Conservation (phyloP, 2,797 vertebrate species). For the Gymnodraco acuticeps region DNA sequence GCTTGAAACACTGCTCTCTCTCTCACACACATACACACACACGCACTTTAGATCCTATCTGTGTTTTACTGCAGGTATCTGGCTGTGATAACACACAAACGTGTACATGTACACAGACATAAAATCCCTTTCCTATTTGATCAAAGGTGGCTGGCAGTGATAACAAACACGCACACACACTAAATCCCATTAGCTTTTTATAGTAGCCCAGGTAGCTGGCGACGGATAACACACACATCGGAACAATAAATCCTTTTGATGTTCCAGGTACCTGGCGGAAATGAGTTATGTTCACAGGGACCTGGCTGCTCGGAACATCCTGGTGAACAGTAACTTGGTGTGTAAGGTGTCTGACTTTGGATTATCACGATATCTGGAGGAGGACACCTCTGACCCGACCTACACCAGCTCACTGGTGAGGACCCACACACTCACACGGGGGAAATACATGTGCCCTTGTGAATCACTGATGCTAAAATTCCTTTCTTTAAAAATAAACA, state of each 20-base stretch:
- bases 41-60: conserved; percentile 42
- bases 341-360: conserved; percentile 97
- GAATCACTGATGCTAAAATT: too few species aligned
- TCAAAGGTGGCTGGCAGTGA: conserved; percentile 39
- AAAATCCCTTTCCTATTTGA: conserved; percentile 60
- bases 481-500: too few species aligned
- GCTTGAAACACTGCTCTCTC: conserved; percentile 24
- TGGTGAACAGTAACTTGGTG: conserved; percentile 96
- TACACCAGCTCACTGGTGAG: conserved; percentile 81
- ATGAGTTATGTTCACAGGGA: conserved; percentile 97
- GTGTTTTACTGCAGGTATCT: conserved; percentile 48
- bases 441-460: too few species aligned
- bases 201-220: conserved; percentile 48
- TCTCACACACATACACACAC: conserved; percentile 13
- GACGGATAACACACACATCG: conserved; percentile 55
- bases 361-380: conserved; percentile 85
- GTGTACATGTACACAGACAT: conserved; percentile 45
- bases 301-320: conserved; percentile 94
- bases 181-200: conserved; percentile 59
- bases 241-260: conserved; percentile 57
- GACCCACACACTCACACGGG: conserved; percentile 14
- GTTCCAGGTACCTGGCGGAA: conserved; percentile 91
- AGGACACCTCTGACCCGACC: conserved; percentile 78
- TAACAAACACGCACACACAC: conserved; percentile 24
- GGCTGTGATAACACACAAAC: conserved; percentile 43